Conservation (phyloP, 2,797 vertebrate genomes). For the Siniperca scherzeri region DNA sequence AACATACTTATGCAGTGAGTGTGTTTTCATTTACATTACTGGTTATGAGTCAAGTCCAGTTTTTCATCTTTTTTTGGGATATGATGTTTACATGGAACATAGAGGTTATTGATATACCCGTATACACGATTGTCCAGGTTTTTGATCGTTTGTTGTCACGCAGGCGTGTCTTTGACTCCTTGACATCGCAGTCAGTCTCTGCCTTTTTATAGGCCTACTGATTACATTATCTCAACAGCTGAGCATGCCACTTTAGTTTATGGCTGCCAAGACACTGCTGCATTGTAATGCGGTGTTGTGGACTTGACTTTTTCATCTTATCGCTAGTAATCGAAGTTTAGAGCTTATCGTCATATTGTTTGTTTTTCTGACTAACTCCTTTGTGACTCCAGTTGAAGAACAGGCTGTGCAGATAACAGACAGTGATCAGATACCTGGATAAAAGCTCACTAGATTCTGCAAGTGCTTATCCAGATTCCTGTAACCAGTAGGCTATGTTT, state of each 20-base stretch:
- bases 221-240: conserved; percentile 36
- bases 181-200: background rate
- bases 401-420: conserved; percentile 23
- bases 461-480: conserved; percentile 6
- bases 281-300: conserved; percentile 8
- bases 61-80: background rate
- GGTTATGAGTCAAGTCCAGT: conserved; percentile 17
- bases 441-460: conserved; percentile 8
- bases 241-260: conserved; percentile 28
- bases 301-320: conserved; percentile 43
- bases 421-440: conserved; percentile 16
- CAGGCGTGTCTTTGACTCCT: background rate
- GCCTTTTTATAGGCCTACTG: conserved; percentile 13
- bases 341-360: conserved; percentile 40
- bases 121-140: background rate
- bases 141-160: conserved; percentile 10
- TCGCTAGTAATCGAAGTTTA: conserved; percentile 39
- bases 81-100: background rate
- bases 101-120: background rate
- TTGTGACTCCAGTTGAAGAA: conserved; percentile 15
- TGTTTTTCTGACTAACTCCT: conserved; percentile 27
- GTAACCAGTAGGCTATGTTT: background rate
- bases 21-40: conserved; percentile 6
- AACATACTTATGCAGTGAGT: conserved; percentile 24
- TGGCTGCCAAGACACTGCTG: conserved; percentile 7